These are phyloP conservation scores for Catocala nupta DNA, from an alignment of 2,888 invertebrate species.

Conservation along the genomic window DNA sequence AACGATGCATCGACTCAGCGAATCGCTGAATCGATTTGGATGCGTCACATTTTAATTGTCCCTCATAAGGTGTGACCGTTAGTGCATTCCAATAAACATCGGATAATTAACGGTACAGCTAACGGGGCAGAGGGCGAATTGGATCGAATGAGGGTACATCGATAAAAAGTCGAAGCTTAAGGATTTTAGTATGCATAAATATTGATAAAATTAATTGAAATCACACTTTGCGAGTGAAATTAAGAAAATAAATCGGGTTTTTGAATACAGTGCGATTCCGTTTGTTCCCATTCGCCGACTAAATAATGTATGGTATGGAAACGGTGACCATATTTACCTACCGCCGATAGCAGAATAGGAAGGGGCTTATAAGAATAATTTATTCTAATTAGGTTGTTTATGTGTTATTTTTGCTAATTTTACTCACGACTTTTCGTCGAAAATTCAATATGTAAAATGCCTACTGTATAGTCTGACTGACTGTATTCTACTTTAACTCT, in stretches of 20 bases:
- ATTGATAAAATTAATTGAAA: conserved; percentile 41
- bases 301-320: conserved; percentile 22
- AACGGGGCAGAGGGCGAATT: conserved; percentile 79
- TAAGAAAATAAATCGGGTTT: conserved; percentile 27
- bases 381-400: conserved; percentile 23
- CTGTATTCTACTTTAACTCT: conserved; percentile 10
- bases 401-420: conserved; percentile 22
- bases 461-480: conserved; percentile 3
- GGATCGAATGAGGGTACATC: conserved; percentile 52
- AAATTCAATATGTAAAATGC: conserved; percentile 21
- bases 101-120: conserved; percentile 82
- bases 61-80: conserved; percentile 76
- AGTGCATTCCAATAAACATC: conserved; percentile 75
- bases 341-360: conserved; percentile 23
- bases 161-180: conserved; percentile 48
- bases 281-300: conserved; percentile 16
- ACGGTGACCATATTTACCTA: conserved; percentile 15
- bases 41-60: conserved; percentile 83
- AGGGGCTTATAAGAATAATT: conserved; percentile 29
- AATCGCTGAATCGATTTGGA: conserved; percentile 55
- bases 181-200: conserved; percentile 39
- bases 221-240: conserved; percentile 23
- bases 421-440: conserved; percentile 25
- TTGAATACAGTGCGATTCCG: conserved; percentile 14
- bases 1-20: conserved; percentile 62